Base-by-base conservation (phyloP, 2,113 vertebrate species). In the Callopanchax toddi region DNA sequence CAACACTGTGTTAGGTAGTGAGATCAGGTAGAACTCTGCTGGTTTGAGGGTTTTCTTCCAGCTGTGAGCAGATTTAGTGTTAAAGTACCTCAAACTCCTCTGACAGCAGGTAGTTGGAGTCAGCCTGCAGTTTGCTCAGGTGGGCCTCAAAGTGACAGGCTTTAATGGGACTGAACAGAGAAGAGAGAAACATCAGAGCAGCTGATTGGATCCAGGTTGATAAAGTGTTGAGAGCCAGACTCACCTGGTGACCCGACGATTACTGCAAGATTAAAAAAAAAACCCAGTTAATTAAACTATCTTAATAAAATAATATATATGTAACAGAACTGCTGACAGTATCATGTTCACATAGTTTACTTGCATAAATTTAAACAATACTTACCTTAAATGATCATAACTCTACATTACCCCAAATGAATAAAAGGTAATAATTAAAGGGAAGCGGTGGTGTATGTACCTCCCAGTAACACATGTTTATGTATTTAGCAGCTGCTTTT, bases 31-130 rank as follows among this genome's bases (percentile, higher is more conserved):
- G n/a, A n/a, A 36, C 4, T 36, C 34, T 7, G 34, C 34, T 36
- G 34, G 10, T 36, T 11, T 36, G 34, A 36, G 36, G 36, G 36
- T 11, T 37, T 37, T 50, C 16, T 29, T n/a, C n/a, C n/a, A n/a
- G n/a, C n/a, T n/a, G n/a, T n/a, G n/a, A n/a, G n/a, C n/a, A n/a
- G n/a, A n/a, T n/a, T n/a, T n/a, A n/a, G 8, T 6, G 5, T 26
- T 1, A 32, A 39, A 13, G 46, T 86, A 99, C 97, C 95, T 99
- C 97, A 21, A 97, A 99, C 79, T 99, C 97, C 86, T 98, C 95
- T 10, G 96, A 99, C 9, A 99, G 92, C 74, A 98, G 94, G 82
- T 96, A 99, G 89, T 95, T 96, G 84, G 96, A 98, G 82, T 99
- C 97, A 20, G 94, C 94, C 79, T 96, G 95, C 17, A 99, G 94